Conservation (phyloP, 2,113 vertebrate genomes). For the Amphiprion ocellaris region DNA sequence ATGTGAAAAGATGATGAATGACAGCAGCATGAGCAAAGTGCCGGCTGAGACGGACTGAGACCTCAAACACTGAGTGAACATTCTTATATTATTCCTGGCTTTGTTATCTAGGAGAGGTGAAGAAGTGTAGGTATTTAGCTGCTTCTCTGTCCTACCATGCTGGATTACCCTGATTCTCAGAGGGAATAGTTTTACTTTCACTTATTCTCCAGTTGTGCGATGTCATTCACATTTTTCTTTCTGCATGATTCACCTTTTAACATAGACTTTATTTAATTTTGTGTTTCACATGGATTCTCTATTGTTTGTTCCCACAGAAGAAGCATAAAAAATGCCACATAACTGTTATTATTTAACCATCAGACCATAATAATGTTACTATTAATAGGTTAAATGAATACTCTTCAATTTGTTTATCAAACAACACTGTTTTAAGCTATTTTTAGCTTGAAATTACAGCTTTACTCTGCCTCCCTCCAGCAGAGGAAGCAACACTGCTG, state of each 20-base stretch:
- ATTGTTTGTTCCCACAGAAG: not conserved
- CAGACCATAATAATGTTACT: slow-evolving; percentile 1
- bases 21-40: slow-evolving; percentile 53
- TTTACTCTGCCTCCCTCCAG: slow-evolving; percentile 36
- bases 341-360: not conserved
- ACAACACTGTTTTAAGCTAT: slow-evolving; percentile 8
- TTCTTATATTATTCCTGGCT: slow-evolving; percentile 51
- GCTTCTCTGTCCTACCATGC: slow-evolving; percentile 36
- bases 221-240: slow-evolving; percentile 1
- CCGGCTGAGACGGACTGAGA: slow-evolving; percentile 25
- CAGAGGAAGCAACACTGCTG: slow-evolving; percentile 58
- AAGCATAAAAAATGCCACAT: not conserved
- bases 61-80: slow-evolving; percentile 48
- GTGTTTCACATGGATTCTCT: slow-evolving; percentile 1
- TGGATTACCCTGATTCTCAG: slow-evolving; percentile 44
- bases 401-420: slow-evolving; percentile 16
- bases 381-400: slow-evolving; percentile 1
- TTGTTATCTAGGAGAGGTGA: slow-evolving; percentile 38
- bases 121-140: slow-evolving; percentile 49
- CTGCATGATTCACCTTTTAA: not conserved
- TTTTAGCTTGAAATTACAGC: slow-evolving; percentile 60
- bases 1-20: slow-evolving; percentile 58
- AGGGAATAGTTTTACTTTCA: slow-evolving; percentile 34
- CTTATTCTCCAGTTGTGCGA: slow-evolving; percentile 32
- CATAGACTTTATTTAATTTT: not conserved